Evolutionary conservation across 1,140 invertebrate genomes (phyloP).

Genomic region (Sycophaga agraensis): DNA sequence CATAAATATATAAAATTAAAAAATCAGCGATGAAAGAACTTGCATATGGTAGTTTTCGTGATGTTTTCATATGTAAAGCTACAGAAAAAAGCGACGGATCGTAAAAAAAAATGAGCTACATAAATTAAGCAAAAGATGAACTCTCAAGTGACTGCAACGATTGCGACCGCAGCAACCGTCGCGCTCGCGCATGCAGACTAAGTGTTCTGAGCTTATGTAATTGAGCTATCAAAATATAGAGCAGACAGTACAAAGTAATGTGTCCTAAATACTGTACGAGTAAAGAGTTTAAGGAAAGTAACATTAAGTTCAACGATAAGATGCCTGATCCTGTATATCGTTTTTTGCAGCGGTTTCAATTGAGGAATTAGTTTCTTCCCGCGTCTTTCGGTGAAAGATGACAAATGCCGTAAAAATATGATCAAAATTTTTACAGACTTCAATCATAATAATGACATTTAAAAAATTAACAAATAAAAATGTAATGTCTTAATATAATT

Average conservation of each 20-base stretch:
- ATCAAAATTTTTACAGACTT: too few species aligned
- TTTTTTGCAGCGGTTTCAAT: conserved; percentile 23
- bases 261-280: conserved; percentile 34
- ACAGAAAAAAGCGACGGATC: neutral
- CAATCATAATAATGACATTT: too few species aligned
- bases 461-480: too few species aligned
- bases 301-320: conserved; percentile 15
- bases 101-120: neutral
- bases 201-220: conserved; percentile 33
- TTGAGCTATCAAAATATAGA: conserved; percentile 41
- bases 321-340: conserved; percentile 16
- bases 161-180: neutral
- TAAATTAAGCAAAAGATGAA: neutral
- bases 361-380: too few species aligned
- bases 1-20: too few species aligned
- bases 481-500: too few species aligned
- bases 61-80: conserved; percentile 20
- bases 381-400: too few species aligned
- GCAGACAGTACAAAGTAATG: conserved; percentile 50
- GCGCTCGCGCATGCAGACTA: neutral
- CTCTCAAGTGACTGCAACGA: neutral
- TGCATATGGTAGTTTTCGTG: neutral
- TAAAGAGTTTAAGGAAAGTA: conserved; percentile 25
- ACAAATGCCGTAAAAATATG: too few species aligned
- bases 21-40: neutral